Percentiles rank a stretch among this genome's conserved stretches.
phyloP scores from a whole-genome alignment of 2,888 invertebrate genomes.

The Drosophila multiciliata region DNA sequence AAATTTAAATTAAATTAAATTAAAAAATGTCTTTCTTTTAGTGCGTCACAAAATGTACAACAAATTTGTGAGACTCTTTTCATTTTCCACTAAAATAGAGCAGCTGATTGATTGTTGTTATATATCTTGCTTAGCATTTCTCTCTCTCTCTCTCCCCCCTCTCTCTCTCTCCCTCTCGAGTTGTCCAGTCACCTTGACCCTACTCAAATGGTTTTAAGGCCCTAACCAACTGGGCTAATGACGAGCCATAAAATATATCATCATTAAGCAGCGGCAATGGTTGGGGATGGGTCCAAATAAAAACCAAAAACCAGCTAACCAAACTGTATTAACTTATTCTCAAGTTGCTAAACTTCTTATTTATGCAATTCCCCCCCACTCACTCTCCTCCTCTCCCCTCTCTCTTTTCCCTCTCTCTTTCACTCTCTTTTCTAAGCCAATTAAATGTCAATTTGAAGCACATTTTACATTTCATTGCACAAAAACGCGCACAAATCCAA shows the following conservation, averaged over 20 bases:
- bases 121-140: slow-evolving; percentile 23
- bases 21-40: no score
- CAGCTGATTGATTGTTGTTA: slow-evolving; percentile 53
- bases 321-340: slow-evolving; percentile 56
- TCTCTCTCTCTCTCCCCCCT: background rate
- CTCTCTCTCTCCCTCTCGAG: slow-evolving; percentile 7
- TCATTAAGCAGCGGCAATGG: slow-evolving; percentile 54
- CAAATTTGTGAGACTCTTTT: background rate
- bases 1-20: no score
- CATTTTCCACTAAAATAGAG: background rate
- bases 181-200: slow-evolving; percentile 63
- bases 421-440: slow-evolving; percentile 51
- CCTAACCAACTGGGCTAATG: slow-evolving; percentile 52
- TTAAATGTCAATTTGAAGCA: slow-evolving; percentile 69
- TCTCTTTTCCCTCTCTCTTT: background rate
- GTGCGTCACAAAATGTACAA: background rate
- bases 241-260: slow-evolving; percentile 67
- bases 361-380: background rate
- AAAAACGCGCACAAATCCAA: slow-evolving; percentile 62
- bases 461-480: slow-evolving; percentile 73
- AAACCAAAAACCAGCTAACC: slow-evolving; percentile 6
- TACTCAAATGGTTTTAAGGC: slow-evolving; percentile 50
- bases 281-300: slow-evolving; percentile 1
- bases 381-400: background rate
- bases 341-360: slow-evolving; percentile 39